phyloP scores from a whole-genome alignment of 1,140 invertebrate species.

The Drosophila miranda region DNA sequence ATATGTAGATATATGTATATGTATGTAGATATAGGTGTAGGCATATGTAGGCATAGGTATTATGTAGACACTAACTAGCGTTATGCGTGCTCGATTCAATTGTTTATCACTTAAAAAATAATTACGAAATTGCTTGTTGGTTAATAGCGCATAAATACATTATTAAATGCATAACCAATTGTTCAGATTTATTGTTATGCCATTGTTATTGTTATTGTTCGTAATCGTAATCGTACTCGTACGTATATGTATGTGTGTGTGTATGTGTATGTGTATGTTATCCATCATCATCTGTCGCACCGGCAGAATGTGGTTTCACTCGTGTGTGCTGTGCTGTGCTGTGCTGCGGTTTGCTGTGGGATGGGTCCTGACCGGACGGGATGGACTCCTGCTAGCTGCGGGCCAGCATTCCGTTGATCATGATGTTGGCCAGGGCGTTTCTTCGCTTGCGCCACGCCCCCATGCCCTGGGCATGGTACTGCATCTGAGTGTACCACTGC shows the following conservation, averaged over 20 bases:
- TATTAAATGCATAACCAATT: conserved; percentile 66
- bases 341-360: no score
- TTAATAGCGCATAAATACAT: conserved; percentile 70
- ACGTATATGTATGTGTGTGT: neutral
- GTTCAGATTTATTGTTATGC: conserved; percentile 15
- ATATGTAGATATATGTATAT: conserved; percentile 28
- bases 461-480: conserved; percentile 94
- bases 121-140: conserved; percentile 66
- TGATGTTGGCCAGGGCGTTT: conserved; percentile 96
- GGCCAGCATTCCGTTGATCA: conserved; percentile 93
- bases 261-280: no score
- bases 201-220: conserved; percentile 6
- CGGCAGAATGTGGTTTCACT: neutral
- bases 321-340: neutral
- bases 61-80: conserved; percentile 69
- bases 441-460: conserved; percentile 95
- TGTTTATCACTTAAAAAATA: conserved; percentile 72
- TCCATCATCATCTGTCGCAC: no score
- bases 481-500: conserved; percentile 94
- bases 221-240: neutral
- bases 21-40: conserved; percentile 28
- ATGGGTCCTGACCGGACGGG: neutral
- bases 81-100: conserved; percentile 64
- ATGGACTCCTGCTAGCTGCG: conserved; percentile 47
- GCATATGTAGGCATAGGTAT: conserved; percentile 32